These are phyloP conservation scores for Stichodactyla mertensii DNA, from an alignment of 64 coral and sea anemone species.

Conservation along the genomic window DNA sequence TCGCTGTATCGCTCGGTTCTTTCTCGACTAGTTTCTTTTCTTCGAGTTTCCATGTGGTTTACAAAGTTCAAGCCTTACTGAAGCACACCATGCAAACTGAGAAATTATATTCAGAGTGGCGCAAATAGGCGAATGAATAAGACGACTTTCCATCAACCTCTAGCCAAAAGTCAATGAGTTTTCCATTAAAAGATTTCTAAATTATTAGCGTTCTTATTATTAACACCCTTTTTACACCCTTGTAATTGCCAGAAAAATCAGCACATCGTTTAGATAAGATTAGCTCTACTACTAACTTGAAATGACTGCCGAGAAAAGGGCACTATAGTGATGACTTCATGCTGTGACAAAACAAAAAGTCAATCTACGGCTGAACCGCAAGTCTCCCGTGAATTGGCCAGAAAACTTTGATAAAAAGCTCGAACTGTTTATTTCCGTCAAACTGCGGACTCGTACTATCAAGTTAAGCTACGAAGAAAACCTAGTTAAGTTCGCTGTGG, in stretches of 20 bases:
- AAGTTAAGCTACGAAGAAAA: not conserved
- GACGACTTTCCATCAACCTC: not conserved
- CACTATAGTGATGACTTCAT: not conserved
- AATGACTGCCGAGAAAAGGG: not conserved
- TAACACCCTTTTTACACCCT: not conserved
- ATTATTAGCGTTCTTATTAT: not conserved
- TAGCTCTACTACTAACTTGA: not conserved
- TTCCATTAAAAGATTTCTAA: not conserved
- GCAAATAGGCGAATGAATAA: not conserved
- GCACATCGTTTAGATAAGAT: not conserved
- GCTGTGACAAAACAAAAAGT: not conserved
- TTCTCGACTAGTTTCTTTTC: no score
- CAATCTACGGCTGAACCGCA: not conserved
- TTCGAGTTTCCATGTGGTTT: no score
- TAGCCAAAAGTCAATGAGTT: not conserved
- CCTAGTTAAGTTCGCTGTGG: not conserved
- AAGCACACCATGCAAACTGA: no score
- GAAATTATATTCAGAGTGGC: not conserved
- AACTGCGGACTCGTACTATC: not conserved
- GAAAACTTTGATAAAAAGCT: not conserved
- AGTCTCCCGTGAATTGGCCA: not conserved
- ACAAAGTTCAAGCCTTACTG: no score
- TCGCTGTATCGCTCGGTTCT: no score
- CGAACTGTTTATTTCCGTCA: not conserved
- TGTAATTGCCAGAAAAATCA: not conserved